Evolutionary conservation across 2,113 vertebrate species (phyloP), one percentile per base, ranked within the genome.

Genomic region (Crotophaga sulcirostris): DNA sequence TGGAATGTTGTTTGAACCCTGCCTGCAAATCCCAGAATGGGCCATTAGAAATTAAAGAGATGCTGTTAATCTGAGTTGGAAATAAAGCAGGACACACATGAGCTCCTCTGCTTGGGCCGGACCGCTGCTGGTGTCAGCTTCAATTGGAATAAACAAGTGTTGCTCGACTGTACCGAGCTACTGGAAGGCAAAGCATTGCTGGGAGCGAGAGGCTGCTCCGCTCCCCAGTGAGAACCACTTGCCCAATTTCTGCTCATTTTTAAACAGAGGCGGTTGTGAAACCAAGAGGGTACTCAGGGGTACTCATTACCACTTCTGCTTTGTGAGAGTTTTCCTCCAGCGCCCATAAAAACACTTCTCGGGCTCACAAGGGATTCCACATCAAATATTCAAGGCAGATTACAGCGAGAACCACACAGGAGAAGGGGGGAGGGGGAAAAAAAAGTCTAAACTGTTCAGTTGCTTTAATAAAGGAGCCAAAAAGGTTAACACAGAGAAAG

Each of bases 221-320:
- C 88, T 94, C 93, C 91, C 94, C 24, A 34, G 18, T 17, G 78
- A 91, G 86, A 52, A 25, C 26, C 87, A 10, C 96, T 95, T 90
- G 92, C 94, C 94, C 92, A 64, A 76, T 85, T 93, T 81, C 84
- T 94, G 95, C 93, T 96, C 94, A 26, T 77, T 93, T 93, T 86
- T 67, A 93, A 88, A 92, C 73, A 23, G 28, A 38, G 78, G 93
- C 87, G 1, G 75, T 29, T 75, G 91, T 91, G 92, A 56, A 88
- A 63, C 31, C 9, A 33, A 56, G 90, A 73, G 87, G 90, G 90
- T 70, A 87, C 97, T 95, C 96, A 64, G 91, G 81, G 95, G 95
- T 97, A 29, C 94, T 97, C 96, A 97, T 98, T 97, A 97, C 87
- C 44, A 60, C 89, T 95, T 77, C 96, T 94, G 55, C 79, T 67